Conservation (phyloP, 2,113 vertebrate species). For the human region DNA sequence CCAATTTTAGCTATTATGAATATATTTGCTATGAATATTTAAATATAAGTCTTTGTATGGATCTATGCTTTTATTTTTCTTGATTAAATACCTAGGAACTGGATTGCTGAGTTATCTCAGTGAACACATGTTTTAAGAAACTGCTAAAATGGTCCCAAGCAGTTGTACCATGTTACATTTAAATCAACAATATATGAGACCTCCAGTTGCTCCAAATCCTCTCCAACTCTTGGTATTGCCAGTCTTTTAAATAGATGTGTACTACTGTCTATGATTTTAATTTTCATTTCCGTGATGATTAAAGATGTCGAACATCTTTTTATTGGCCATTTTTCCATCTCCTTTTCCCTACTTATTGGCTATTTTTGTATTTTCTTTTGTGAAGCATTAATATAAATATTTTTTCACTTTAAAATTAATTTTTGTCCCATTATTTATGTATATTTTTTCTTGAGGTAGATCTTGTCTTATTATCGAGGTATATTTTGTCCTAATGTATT, state of each 20-base stretch:
- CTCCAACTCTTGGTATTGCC: not conserved
- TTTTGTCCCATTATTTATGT: not conserved
- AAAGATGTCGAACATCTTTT: not conserved
- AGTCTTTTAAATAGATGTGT: not conserved
- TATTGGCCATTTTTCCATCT: not conserved
- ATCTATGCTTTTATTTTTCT: not conserved
- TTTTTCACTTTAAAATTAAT: not conserved
- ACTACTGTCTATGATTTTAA: not conserved
- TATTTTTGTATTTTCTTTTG: not conserved
- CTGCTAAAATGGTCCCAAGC: not conserved
- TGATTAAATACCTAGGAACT: not conserved
- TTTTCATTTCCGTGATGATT: not conserved
- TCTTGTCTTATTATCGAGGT: not conserved
- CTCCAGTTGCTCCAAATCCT: not conserved
- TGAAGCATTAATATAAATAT: not conserved
- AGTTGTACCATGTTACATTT: not conserved
- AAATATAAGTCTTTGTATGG: not conserved
- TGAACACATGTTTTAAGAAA: not conserved
- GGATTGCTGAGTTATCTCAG: not conserved
- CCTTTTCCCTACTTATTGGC: not conserved
- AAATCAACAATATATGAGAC: not conserved
- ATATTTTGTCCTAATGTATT: not conserved
- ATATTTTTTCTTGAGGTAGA: not conserved
- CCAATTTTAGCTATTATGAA: not conserved
- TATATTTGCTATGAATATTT: not conserved